A percentile compares a stretch with the other conserved stretches of the same genome.
Conservation (phyloP, 2,888 invertebrate species). For the Coleophora flavipennella region DNA sequence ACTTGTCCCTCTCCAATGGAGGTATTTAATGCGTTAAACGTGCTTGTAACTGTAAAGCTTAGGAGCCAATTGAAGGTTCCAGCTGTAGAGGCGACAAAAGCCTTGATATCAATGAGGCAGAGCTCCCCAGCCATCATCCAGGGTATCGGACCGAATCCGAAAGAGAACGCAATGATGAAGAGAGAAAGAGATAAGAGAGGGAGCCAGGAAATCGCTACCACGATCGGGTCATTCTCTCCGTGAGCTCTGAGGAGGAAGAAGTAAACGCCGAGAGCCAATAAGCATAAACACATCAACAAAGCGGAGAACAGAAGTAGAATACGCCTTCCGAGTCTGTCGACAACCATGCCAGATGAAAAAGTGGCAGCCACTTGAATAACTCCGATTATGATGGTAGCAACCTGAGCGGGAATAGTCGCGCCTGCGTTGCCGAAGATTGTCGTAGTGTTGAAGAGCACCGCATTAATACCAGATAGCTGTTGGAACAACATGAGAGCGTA, state of each 20-base stretch:
- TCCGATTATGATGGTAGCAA: slow-evolving; percentile 86
- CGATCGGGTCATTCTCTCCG: slow-evolving; percentile 34
- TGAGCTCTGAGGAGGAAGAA: slow-evolving; percentile 69
- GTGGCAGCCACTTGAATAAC: slow-evolving; percentile 85
- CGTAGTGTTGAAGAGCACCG: slow-evolving; percentile 85
- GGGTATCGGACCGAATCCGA: slow-evolving; percentile 91
- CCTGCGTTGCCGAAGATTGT: slow-evolving; percentile 81
- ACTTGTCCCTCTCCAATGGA: slow-evolving; percentile 75
- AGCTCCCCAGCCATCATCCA: slow-evolving; percentile 89
- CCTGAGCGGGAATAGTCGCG: slow-evolving; percentile 66
- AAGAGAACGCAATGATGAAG: slow-evolving; percentile 85
- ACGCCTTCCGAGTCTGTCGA: slow-evolving; percentile 86
- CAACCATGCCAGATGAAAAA: slow-evolving; percentile 80
- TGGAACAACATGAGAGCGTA: slow-evolving; percentile 91
- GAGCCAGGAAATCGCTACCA: slow-evolving; percentile 77
- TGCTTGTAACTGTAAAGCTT: slow-evolving; percentile 85
- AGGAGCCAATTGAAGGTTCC: slow-evolving; percentile 87
- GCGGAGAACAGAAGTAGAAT: slow-evolving; percentile 82
- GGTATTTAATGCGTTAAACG: slow-evolving; percentile 72
- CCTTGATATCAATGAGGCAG: slow-evolving; percentile 85
- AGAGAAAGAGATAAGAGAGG: slow-evolving; percentile 82
- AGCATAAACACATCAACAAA: slow-evolving; percentile 78
- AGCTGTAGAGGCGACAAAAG: slow-evolving; percentile 82
- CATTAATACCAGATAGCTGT: slow-evolving; percentile 88
- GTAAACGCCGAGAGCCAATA: slow-evolving; percentile 79